Evolutionary conservation across 2,113 vertebrate species (phyloP).

Genomic region (Tychaedon coryphoeus): DNA sequence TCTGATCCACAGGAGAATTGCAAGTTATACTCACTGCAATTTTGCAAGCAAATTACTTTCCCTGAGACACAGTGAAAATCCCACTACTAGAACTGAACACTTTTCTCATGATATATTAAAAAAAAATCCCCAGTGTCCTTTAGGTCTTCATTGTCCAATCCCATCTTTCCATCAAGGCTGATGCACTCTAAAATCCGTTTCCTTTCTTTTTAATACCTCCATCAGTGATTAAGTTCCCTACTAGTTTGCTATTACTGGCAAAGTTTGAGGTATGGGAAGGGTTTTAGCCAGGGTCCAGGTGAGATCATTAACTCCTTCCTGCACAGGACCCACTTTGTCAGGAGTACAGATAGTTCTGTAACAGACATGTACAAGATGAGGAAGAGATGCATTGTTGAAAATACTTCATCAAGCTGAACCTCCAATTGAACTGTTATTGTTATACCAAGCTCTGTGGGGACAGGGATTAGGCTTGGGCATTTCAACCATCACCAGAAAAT

Average conservation of each 20-base stretch:
- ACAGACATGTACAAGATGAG: background rate
- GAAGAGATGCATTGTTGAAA: background rate
- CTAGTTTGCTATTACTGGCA: constrained; percentile 16
- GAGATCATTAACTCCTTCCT: background rate
- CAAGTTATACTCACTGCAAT: background rate
- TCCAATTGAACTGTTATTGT: background rate
- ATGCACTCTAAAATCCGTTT: background rate
- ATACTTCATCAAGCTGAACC: background rate
- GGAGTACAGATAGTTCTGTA: background rate
- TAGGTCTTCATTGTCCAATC: background rate
- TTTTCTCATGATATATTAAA: background rate
- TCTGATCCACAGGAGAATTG: background rate
- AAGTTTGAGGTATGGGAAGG: background rate
- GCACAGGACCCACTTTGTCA: background rate
- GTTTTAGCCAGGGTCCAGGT: background rate
- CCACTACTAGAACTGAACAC: background rate
- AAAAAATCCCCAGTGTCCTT: background rate
- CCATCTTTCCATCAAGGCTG: background rate
- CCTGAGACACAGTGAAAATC: background rate
- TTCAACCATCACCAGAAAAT: background rate
- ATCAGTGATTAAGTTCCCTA: background rate
- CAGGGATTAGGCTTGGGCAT: background rate
- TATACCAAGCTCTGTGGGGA: background rate
- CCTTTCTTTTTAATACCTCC: background rate
- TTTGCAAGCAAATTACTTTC: background rate